Percentiles rank a stretch among this genome's conserved stretches.
Evolutionary conservation across 2,797 vertebrate genomes (phyloP).

Genomic region (Chiroxiphia lanceolata): DNA sequence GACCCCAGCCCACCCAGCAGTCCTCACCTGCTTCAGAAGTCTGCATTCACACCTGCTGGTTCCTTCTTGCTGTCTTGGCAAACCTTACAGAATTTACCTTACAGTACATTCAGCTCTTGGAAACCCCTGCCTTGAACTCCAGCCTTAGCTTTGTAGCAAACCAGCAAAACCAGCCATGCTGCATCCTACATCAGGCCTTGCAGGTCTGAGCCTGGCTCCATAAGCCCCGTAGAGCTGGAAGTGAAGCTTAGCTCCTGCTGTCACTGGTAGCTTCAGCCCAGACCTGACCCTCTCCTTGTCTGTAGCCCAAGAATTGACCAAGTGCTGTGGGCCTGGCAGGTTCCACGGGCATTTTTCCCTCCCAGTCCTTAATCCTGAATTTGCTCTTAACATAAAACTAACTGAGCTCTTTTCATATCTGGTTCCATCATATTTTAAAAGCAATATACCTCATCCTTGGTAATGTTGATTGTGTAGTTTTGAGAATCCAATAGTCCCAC

Average conservation of each 20-base stretch:
- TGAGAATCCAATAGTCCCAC: not conserved
- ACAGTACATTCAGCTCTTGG: not conserved
- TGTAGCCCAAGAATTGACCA: not conserved
- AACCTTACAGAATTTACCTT: not conserved
- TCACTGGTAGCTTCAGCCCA: not conserved
- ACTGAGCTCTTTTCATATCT: not conserved
- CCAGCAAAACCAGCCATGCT: not conserved
- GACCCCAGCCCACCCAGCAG: not conserved
- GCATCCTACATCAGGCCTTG: not conserved
- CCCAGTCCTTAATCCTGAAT: not conserved
- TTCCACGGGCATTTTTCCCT: not conserved
- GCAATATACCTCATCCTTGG: not conserved
- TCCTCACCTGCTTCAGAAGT: not conserved
- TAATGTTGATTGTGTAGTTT: not conserved
- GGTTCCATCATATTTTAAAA: not conserved
- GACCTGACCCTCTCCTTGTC: not conserved
- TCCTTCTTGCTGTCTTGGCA: not conserved
- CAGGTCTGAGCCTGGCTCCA: not conserved
- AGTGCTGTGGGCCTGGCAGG: not conserved
- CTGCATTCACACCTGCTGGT: not conserved
- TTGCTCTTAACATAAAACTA: not conserved
- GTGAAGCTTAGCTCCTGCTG: not conserved
- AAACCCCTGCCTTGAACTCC: not conserved
- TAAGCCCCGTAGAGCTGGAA: not conserved
- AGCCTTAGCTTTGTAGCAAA: not conserved